Evolutionary conservation across 35 echinoderm and acorn worm species (phyloP).

Genomic region (Eucidaris tribuloides): DNA sequence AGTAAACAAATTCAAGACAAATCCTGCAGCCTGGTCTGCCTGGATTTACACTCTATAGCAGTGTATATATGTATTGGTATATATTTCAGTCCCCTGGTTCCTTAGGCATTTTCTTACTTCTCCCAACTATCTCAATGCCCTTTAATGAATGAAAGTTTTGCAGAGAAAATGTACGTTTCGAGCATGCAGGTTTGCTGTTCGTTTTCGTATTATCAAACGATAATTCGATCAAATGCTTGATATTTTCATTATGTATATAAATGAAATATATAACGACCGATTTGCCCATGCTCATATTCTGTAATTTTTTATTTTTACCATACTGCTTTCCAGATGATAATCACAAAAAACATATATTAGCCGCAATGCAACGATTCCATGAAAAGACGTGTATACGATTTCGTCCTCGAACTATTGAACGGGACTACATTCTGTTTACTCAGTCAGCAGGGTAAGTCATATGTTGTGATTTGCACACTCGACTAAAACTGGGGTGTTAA

Average conservation of each 20-base stretch:
- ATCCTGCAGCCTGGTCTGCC: no score
- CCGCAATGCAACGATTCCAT: conserved; percentile 7
- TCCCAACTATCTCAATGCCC: no score
- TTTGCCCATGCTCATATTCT: background rate
- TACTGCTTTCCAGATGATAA: background rate
- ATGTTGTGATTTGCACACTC: background rate
- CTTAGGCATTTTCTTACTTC: no score
- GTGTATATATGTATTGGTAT: no score
- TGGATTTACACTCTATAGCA: no score
- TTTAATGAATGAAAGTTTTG: background rate
- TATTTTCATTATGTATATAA: background rate
- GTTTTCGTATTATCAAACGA: background rate
- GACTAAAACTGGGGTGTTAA: background rate
- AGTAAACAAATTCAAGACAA: no score
- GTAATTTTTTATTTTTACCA: background rate
- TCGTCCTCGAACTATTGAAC: background rate
- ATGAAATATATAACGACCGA: background rate
- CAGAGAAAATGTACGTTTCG: background rate
- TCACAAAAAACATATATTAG: conserved; percentile 16
- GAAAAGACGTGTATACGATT: conserved; percentile 19
- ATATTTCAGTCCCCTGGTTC: no score
- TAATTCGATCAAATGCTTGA: background rate
- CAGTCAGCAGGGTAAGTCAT: background rate
- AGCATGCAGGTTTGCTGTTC: background rate
- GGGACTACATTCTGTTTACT: conserved; percentile 13